These are phyloP conservation scores for Netelia virgata DNA, from an alignment of 2,888 invertebrate species.

Conservation along the genomic window DNA sequence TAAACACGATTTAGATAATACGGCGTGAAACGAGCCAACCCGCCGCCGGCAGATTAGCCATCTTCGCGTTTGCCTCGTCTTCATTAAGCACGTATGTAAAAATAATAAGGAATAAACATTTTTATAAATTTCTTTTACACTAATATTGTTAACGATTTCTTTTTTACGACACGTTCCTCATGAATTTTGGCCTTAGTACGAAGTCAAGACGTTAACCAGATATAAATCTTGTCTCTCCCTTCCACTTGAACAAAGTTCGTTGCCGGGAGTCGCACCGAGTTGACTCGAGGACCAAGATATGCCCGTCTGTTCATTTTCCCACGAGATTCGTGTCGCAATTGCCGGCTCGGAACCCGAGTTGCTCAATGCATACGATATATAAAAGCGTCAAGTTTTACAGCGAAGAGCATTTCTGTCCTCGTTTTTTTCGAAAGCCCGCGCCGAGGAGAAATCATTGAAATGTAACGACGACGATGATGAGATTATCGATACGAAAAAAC, in stretches of 20 bases:
- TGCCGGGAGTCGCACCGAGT: conserved; percentile 12
- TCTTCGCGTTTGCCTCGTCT: neutral
- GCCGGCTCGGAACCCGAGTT: neutral
- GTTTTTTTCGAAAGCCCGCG: neutral
- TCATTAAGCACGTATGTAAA: neutral
- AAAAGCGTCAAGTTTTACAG: neutral
- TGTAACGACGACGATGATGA: conserved; percentile 50
- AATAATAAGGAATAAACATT: neutral
- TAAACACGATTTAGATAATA: conserved; percentile 70
- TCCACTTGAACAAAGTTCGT: conserved; percentile 50
- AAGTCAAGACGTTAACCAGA: conserved; percentile 18
- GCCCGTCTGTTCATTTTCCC: conserved; percentile 45
- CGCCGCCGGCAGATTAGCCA: conserved; percentile 36
- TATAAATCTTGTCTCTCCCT: conserved; percentile 18
- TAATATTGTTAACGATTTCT: neutral
- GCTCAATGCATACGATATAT: too few relatives aligned
- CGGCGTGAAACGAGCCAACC: conserved; percentile 59
- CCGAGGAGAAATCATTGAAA: neutral
- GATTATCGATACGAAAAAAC: conserved; percentile 45
- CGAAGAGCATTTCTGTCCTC: neutral
- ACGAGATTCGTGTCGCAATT: conserved; percentile 49
- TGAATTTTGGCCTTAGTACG: conserved; percentile 40
- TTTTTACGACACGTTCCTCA: neutral
- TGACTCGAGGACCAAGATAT: neutral
- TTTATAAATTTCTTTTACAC: neutral